Evolutionary conservation across 2,797 vertebrate species (phyloP).

Genomic region (Enteromius thamalakanensis): DNA sequence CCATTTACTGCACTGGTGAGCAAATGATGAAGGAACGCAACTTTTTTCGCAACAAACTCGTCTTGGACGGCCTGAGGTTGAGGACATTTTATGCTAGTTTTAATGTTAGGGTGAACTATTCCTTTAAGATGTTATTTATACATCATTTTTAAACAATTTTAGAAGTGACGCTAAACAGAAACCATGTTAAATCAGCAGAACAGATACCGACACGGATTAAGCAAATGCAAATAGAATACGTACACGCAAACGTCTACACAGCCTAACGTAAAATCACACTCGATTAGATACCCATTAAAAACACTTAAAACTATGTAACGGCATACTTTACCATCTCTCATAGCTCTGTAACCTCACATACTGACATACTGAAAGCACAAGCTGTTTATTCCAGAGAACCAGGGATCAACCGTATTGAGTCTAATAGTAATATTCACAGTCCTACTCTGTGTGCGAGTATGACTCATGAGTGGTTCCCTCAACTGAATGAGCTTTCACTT

Average conservation of each 20-base stretch:
- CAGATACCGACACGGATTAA: not conserved
- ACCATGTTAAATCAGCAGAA: not conserved
- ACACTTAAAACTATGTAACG: too few species aligned
- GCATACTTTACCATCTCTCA: not conserved
- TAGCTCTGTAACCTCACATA: not conserved
- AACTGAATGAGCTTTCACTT: slow-evolving; percentile 33
- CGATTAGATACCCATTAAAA: not conserved
- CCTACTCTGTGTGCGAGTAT: not conserved
- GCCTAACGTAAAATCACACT: not conserved
- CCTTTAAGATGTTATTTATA: not conserved
- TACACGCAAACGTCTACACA: not conserved
- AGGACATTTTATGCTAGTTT: not conserved
- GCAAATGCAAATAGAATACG: not conserved
- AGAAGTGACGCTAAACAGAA: not conserved
- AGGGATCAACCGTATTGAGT: slow-evolving; percentile 5
- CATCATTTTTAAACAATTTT: not conserved
- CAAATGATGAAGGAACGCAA: not conserved
- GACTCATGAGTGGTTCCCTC: slow-evolving; percentile 34
- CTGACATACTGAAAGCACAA: not conserved
- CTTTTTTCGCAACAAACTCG: not conserved
- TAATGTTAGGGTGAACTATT: not conserved
- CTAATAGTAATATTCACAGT: slow-evolving; percentile 32
- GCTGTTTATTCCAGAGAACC: not conserved
- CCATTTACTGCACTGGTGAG: not conserved
- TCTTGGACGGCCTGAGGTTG: not conserved